A percentile compares a stretch with the other conserved stretches of the same genome.
Conservation (phyloP, 2,113 vertebrate species). For the Catharus minimus region DNA sequence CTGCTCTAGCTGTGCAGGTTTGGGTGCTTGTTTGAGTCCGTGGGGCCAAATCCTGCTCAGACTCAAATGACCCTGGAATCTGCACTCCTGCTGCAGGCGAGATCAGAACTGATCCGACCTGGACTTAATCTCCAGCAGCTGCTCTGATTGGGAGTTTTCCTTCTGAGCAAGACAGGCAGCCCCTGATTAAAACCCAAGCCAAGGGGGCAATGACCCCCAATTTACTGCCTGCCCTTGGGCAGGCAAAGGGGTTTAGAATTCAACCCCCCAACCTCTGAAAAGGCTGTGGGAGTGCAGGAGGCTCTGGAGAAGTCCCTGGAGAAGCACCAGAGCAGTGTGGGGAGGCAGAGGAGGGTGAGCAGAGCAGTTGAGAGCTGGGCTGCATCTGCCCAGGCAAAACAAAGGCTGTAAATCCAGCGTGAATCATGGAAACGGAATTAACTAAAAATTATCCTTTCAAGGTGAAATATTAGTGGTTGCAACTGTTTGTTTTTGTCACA, state of each 20-base stretch:
- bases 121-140: not conserved
- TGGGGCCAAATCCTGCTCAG: not conserved
- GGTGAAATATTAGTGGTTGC: conserved; percentile 12
- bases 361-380: not conserved
- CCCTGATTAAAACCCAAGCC: not conserved
- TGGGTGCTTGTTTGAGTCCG: rapidly evolving
- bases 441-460: conserved; percentile 19
- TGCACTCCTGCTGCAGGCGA: not conserved
- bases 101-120: not conserved
- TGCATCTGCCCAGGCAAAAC: not conserved
- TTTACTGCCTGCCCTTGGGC: not conserved
- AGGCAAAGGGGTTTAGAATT: not conserved
- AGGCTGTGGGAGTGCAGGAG: not conserved
- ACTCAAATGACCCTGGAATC: not conserved
- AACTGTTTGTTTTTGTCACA: conserved; percentile 22
- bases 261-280: not conserved
- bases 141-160: not conserved
- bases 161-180: not conserved
- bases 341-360: not conserved
- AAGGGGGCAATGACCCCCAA: not conserved
- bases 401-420: not conserved
- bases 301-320: not conserved
- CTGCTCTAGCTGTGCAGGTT: rapidly evolving
- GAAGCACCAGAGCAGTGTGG: not conserved
- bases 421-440: not conserved